A percentile compares a stretch with the other conserved stretches of the same genome.
Conservation (phyloP, 2,797 vertebrate genomes). For the Choloepus didactylus region DNA sequence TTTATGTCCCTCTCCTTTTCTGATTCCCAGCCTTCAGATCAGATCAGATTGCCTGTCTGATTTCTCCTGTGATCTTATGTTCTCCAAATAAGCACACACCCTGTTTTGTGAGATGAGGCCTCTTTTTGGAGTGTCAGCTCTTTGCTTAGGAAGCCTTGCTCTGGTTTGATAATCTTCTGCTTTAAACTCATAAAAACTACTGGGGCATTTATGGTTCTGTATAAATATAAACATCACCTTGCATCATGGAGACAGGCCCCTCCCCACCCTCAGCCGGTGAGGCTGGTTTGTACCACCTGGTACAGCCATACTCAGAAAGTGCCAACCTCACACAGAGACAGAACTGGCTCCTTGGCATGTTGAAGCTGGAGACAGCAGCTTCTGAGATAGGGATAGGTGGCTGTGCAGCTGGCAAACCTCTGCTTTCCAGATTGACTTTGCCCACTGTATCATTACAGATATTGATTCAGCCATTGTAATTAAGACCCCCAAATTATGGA, state of each 20-base stretch:
- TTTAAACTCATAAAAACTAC: conserved; percentile 74
- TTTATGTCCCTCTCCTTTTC: background rate
- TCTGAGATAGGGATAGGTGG: background rate
- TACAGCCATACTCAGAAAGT: background rate
- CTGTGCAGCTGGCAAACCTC: background rate
- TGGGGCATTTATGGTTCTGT: conserved; percentile 48
- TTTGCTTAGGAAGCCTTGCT: conserved; percentile 69
- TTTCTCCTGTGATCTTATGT: conserved; percentile 65
- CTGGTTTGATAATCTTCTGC: conserved; percentile 74
- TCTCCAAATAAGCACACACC: conserved; percentile 58
- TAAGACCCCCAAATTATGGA: background rate
- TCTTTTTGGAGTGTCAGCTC: conserved; percentile 68
- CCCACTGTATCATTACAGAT: background rate
- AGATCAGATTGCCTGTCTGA: conserved; percentile 66
- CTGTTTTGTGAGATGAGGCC: conserved; percentile 47
- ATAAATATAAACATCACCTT: conserved; percentile 73
- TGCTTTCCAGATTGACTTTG: background rate
- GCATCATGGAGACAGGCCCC: conserved; percentile 59
- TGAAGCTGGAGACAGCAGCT: background rate
- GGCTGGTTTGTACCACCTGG: conserved; percentile 53
- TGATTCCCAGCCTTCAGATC: conserved; percentile 57
- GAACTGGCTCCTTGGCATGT: background rate
- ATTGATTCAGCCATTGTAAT: background rate
- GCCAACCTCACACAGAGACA: background rate
- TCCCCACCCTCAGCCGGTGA: conserved; percentile 19